Base-by-base conservation (phyloP, 2,888 invertebrate genomes). In the Lysandra coridon region DNA sequence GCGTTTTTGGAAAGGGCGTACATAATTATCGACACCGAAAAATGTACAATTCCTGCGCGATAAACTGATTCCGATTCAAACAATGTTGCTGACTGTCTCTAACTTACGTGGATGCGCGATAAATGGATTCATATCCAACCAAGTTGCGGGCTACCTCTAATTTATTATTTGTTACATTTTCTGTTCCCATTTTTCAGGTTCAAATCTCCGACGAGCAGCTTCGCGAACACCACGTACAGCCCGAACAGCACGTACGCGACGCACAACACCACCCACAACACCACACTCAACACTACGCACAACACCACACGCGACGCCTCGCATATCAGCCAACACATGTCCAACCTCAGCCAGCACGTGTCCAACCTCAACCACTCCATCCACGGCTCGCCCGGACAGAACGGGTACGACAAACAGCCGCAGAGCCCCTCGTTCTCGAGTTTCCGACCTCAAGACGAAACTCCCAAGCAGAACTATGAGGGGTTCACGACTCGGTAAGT, bases 401-500 rank as follows among this genome's bases (percentile, higher is more conserved):
- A 83, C 80, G 84, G 81, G 23, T 86, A 85, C 77, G 91, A 91
- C 44, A 87, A 90, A 0, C 89, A 90, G 0, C 89, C 88, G 0
- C 90, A 88, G 79, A 91, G 91, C 78, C 93, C 93, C 0, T 91
- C 92, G 0, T 94, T 94, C 86, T 89, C 91, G 0, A 94, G 94
- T 84, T 94, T 94, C 83, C 82, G 94, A 78, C 93, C 95, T 0
- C 88, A 91, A 44, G 91, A 92, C 69, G 94, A 92, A 12, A 85
- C 86, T 37, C 88, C 89, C 37, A 93, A 93, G 73, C 95, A 95
- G 84, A 96, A 93, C 82, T 96, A 96, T 85, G 96, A 96, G 85
- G 96, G 96, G 79, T 96, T 96, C 85, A 96, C 96, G 17, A 96
- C 96, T 79, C 96, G 96, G 96, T 96, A 83, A 95, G 95, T 85